Percentiles rank a stretch among this genome's conserved stretches.
These are phyloP conservation scores for Napeogenes inachia DNA, from an alignment of 2,888 invertebrate species.

Conservation along the genomic window DNA sequence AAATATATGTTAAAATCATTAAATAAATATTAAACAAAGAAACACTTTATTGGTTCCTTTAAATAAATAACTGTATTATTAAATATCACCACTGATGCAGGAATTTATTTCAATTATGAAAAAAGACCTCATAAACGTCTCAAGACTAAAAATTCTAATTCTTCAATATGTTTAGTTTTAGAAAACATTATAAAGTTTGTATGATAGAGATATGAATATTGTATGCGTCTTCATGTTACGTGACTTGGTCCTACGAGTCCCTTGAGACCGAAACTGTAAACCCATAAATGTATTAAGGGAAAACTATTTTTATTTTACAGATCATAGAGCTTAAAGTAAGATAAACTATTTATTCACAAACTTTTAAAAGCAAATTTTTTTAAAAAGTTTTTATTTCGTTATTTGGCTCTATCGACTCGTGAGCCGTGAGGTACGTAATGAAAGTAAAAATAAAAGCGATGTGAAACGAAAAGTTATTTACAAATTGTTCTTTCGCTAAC, in stretches of 20 bases:
- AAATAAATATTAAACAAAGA: no score
- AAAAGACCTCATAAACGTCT: no score
- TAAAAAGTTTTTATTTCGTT: slow-evolving; percentile 10
- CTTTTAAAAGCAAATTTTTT: slow-evolving; percentile 14
- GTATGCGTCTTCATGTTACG: slow-evolving; percentile 24
- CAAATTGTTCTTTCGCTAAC: slow-evolving; percentile 8
- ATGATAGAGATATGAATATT: slow-evolving; percentile 26
- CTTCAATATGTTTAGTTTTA: neutral
- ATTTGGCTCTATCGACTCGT: slow-evolving; percentile 9
- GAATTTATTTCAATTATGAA: no score
- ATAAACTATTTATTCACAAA: slow-evolving; percentile 13
- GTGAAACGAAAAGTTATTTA: slow-evolving; percentile 11
- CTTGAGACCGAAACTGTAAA: slow-evolving; percentile 13
- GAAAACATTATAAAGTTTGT: slow-evolving; percentile 15
- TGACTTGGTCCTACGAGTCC: slow-evolving; percentile 21
- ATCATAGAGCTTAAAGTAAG: neutral
- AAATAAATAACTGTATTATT: no score
- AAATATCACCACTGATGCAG: no score
- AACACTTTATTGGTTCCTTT: no score
- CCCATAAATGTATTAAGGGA: neutral
- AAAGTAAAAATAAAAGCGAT: slow-evolving; percentile 14
- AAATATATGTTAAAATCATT: no score
- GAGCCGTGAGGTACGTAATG: slow-evolving; percentile 13
- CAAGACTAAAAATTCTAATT: no score
- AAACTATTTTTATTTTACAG: neutral